phyloP scores from a whole-genome alignment of 2,113 vertebrate genomes.

The Sphaerodactylus townsendi region DNA sequence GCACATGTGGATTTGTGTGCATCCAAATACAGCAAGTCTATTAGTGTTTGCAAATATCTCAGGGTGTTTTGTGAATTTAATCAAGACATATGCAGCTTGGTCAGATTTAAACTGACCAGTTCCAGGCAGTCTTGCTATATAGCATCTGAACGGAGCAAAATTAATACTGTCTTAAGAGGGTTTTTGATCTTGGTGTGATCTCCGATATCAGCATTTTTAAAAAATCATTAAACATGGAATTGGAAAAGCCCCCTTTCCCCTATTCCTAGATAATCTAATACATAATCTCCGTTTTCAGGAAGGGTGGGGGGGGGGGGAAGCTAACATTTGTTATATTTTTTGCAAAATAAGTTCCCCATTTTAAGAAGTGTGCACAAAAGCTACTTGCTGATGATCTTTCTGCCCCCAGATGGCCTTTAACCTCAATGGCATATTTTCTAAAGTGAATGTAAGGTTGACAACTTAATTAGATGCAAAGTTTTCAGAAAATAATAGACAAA shows the following conservation, averaged over 20 bases:
- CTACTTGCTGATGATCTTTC: too few species aligned
- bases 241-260: neutral
- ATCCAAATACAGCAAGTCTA: rapidly evolving
- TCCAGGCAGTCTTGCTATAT: neutral
- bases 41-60: neutral
- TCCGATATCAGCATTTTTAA: neutral
- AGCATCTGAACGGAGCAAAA: neutral
- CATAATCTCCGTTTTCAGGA: neutral
- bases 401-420: too few species aligned
- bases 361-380: too few species aligned
- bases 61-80: neutral
- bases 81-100: neutral
- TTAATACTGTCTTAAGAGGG: neutral
- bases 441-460: too few species aligned
- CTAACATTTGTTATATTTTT: too few species aligned
- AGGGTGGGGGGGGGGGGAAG: neutral
- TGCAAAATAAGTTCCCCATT: too few species aligned
- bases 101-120: neutral
- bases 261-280: neutral
- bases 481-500: too few species aligned
- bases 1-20: neutral
- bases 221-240: neutral
- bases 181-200: neutral
- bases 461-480: too few species aligned
- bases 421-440: too few species aligned